phyloP scores from a whole-genome alignment of 2,113 vertebrate species.

The Strix aluco region DNA sequence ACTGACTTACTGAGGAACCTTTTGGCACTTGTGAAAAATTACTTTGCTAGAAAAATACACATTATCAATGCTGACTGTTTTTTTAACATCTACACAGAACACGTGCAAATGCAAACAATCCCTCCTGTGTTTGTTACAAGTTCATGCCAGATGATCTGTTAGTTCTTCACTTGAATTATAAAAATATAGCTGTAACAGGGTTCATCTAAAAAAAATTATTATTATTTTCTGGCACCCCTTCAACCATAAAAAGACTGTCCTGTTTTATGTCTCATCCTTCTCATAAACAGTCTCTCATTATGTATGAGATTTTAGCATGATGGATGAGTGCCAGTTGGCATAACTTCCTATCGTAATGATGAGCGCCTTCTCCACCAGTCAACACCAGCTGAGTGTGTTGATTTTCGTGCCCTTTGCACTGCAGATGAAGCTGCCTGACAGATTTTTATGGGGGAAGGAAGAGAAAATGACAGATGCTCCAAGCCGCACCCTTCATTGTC shows the following conservation, averaged over 20 bases:
- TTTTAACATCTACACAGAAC: not conserved
- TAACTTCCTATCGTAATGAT: not conserved
- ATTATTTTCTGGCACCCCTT: not conserved
- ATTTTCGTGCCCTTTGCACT: constrained; percentile 7
- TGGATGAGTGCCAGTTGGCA: not conserved
- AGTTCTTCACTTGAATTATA: not conserved
- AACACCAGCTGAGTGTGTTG: not conserved
- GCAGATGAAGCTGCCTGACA: not conserved
- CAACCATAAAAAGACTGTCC: not conserved
- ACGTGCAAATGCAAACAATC: not conserved
- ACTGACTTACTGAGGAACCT: not conserved
- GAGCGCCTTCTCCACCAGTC: not conserved
- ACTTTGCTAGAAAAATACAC: not conserved
- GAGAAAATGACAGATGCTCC: not conserved
- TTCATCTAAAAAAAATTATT: not conserved
- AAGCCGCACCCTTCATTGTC: not conserved
- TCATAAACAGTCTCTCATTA: not conserved
- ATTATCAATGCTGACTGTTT: not conserved
- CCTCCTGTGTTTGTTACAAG: not conserved
- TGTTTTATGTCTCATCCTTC: not conserved
- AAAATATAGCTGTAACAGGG: not conserved
- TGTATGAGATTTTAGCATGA: not conserved
- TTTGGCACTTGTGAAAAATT: not conserved
- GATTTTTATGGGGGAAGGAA: constrained; percentile 14
- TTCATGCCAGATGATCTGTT: not conserved